These are phyloP conservation scores for Anhinga rufa DNA, from an alignment of 2,113 vertebrate genomes.

Conservation along the genomic window DNA sequence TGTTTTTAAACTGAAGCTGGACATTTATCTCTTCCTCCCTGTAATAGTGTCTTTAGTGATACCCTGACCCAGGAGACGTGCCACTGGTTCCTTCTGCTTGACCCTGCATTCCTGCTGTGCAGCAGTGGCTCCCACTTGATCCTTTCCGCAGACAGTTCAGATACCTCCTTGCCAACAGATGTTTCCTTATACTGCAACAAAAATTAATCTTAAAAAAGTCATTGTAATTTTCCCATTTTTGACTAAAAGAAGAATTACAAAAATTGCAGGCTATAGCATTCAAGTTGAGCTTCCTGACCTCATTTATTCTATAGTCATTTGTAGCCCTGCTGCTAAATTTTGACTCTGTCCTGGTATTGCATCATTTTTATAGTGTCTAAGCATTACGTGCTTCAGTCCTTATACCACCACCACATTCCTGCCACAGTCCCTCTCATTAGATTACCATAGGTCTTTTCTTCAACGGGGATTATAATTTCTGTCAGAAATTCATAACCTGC, in stretches of 20 bases:
- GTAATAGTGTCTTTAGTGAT: neutral
- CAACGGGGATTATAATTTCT: neutral
- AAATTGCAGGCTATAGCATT: neutral
- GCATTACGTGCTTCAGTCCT: neutral
- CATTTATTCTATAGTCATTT: neutral
- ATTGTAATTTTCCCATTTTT: no score
- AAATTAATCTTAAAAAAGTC: neutral
- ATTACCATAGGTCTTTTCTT: neutral
- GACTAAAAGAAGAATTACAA: no score
- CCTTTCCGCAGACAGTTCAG: neutral
- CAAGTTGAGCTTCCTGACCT: neutral
- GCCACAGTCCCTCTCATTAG: neutral
- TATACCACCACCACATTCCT: neutral
- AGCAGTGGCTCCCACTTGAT: neutral
- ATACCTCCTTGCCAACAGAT: neutral
- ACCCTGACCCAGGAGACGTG: neutral
- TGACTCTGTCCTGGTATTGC: neutral
- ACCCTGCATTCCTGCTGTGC: neutral
- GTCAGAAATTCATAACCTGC: neutral
- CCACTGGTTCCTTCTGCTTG: neutral
- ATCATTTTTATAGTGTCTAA: neutral
- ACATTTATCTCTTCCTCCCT: neutral
- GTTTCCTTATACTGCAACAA: neutral
- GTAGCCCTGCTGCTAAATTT: neutral
- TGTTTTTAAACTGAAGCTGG: neutral